Base-by-base conservation (phyloP, 2,888 invertebrate genomes). In the Eupithecia abbreviata region DNA sequence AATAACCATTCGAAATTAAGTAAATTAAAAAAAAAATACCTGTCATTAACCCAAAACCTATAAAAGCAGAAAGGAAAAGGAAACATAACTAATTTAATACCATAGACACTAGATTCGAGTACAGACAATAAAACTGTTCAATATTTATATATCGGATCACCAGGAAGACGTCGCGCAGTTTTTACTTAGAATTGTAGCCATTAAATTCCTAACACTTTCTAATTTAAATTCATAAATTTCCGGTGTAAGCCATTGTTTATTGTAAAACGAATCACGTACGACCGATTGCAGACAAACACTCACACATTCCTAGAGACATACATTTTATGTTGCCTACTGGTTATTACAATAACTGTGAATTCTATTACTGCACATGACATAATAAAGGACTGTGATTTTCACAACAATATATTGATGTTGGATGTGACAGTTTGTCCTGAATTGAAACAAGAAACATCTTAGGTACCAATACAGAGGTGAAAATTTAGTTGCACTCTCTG, bases 141-240 rank as follows among this genome's bases (percentile, higher is more conserved):
- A 90, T 90, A 90, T 90, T 89, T 90, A 91, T 90, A 86, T 89
- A 90, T 89, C 85, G 89, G 86, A 89, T 87, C 84, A 89, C 89
- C 88, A 87, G 87, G 87, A 87, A 87, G 86, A 86, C 85, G 83
- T 85, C 83, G 81, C 83, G 69, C 74, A 75, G 76, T 81, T 82
- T 81, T 81, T 82, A 81, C 82, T 81, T 65, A 82, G 82, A 82
- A 82, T 71, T 82, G 80, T 80, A 81, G 81, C 75, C 76, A 95
- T 94, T 93, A 94, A 93, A 95, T 94, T 94, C 94, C 91, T 93
- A 91, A 92, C 95, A 94, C 93, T 94, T 94, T 94, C 94, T 91
- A 92, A 94, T 95, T 94, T 92, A 93, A 93, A 95, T 95, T 94
- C 93, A 94, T 95, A 94, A 93, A 94, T 95, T 93, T 95, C 95